Percentiles rank a stretch among this genome's conserved stretches.
Conservation (phyloP, 1,140 invertebrate genomes). For the Hylaeus anthracinus region DNA sequence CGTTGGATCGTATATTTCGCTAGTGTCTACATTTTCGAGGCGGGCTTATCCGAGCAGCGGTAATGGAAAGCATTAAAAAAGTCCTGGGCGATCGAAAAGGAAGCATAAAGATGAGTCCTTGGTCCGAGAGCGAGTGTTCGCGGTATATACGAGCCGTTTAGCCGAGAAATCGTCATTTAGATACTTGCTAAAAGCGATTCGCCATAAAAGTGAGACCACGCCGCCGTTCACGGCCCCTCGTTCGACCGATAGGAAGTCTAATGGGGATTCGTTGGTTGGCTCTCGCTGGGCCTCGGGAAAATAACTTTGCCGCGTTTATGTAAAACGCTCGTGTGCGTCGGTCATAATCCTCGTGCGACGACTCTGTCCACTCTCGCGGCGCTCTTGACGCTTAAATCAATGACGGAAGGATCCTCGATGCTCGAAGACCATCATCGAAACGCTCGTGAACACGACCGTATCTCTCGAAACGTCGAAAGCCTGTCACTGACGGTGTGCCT, state of each 20-base stretch:
- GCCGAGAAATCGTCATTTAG: slow-evolving; percentile 75
- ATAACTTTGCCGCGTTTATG: slow-evolving; percentile 54
- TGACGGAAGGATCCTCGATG: not conserved
- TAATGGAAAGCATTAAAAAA: slow-evolving; percentile 67
- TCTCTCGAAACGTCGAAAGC: not conserved
- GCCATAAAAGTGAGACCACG: slow-evolving; percentile 75
- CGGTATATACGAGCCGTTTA: slow-evolving; percentile 59
- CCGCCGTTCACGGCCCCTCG: slow-evolving; percentile 36
- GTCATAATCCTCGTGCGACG: slow-evolving; percentile 31
- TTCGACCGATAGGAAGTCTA: slow-evolving; percentile 69
- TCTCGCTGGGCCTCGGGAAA: not conserved
- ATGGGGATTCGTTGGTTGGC: slow-evolving; percentile 54
- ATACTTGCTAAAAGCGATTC: slow-evolving; percentile 79
- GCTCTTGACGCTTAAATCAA: slow-evolving; percentile 8
- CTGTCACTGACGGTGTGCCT: not conserved
- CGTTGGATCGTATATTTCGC: slow-evolving; percentile 40
- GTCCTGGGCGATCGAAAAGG: slow-evolving; percentile 52
- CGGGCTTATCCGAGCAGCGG: slow-evolving; percentile 52
- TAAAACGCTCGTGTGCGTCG: slow-evolving; percentile 45
- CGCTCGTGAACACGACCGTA: not conserved
- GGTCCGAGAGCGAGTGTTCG: not conserved
- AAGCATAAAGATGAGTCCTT: slow-evolving; percentile 29
- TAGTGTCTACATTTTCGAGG: slow-evolving; percentile 64
- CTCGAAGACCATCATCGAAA: not conserved
- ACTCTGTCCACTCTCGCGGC: not conserved